phyloP scores from a whole-genome alignment of 2,113 vertebrate genomes.

The Toxotes jaculatrix region DNA sequence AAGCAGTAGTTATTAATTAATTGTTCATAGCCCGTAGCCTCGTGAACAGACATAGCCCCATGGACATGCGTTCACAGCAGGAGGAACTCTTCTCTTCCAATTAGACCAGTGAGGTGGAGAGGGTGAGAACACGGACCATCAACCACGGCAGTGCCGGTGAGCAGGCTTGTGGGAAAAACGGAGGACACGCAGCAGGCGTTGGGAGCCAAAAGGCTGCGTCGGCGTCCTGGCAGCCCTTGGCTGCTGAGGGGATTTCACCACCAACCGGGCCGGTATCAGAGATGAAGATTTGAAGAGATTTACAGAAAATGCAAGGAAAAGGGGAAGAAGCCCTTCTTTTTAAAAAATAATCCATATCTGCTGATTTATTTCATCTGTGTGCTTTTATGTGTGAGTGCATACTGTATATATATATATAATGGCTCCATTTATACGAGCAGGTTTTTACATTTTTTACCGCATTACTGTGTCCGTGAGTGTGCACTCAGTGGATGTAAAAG shows the following conservation, averaged over 20 bases:
- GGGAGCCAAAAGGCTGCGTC: neutral
- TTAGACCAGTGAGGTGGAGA: constrained; percentile 69
- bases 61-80: constrained; percentile 47
- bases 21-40: constrained; percentile 66
- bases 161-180: constrained; percentile 36
- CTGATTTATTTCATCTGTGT: constrained; percentile 17
- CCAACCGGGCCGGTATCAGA: neutral
- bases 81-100: constrained; percentile 72
- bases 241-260: constrained; percentile 14
- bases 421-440: constrained; percentile 4
- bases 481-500: constrained; percentile 8
- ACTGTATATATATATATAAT: neutral
- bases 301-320: constrained; percentile 4
- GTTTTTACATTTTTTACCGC: neutral
- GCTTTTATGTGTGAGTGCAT: neutral
- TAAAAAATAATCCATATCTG: neutral
- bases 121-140: constrained; percentile 58
- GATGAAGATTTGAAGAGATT: constrained; percentile 12
- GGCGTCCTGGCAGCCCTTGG: constrained; percentile 4
- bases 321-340: neutral
- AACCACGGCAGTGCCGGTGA: constrained; percentile 38
- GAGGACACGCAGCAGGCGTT: constrained; percentile 17
- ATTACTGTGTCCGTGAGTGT: neutral
- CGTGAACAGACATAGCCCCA: constrained; percentile 54
- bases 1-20: constrained; percentile 75